Evolutionary conservation across 1,140 invertebrate genomes (phyloP).

Genomic region (Choristoneura fumiferana): DNA sequence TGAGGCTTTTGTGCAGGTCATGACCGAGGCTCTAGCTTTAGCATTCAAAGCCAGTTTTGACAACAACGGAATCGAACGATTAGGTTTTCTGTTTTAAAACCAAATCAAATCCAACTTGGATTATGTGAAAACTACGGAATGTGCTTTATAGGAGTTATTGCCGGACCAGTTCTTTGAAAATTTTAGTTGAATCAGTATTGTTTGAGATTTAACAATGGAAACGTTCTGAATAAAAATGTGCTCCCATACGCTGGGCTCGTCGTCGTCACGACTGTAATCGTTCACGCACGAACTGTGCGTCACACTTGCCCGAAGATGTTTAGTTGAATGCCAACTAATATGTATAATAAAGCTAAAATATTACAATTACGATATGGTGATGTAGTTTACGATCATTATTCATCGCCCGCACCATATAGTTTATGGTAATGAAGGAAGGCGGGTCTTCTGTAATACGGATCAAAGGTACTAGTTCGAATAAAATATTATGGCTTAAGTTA

Average conservation of each 20-base stretch:
- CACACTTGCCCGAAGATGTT: conserved; percentile 29
- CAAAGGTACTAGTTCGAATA: too few species aligned
- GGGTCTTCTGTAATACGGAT: neutral
- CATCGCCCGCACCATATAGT: neutral
- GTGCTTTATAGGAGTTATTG: too few species aligned
- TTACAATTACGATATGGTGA: conserved; percentile 19
- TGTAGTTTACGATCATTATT: conserved; percentile 31
- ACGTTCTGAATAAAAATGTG: too few species aligned
- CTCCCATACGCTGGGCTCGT: neutral
- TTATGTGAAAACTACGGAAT: too few species aligned
- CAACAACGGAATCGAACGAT: neutral
- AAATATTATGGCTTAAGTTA: too few species aligned
- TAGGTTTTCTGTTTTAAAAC: neutral
- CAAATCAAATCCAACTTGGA: neutral
- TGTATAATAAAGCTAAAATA: neutral
- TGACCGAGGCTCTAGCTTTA: neutral
- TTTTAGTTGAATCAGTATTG: too few species aligned
- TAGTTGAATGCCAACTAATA: neutral
- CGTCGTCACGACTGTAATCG: conserved; percentile 37
- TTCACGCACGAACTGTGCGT: conserved; percentile 39
- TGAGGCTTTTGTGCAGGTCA: neutral
- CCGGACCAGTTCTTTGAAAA: too few species aligned
- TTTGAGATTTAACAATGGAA: too few species aligned
- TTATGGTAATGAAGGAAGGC: neutral
- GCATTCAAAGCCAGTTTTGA: conserved; percentile 1